Percentiles rank a stretch among this genome's conserved stretches.
These are phyloP conservation scores for Paedocypris micromegethes DNA, from an alignment of 2,797 vertebrate genomes.

Conservation along the genomic window DNA sequence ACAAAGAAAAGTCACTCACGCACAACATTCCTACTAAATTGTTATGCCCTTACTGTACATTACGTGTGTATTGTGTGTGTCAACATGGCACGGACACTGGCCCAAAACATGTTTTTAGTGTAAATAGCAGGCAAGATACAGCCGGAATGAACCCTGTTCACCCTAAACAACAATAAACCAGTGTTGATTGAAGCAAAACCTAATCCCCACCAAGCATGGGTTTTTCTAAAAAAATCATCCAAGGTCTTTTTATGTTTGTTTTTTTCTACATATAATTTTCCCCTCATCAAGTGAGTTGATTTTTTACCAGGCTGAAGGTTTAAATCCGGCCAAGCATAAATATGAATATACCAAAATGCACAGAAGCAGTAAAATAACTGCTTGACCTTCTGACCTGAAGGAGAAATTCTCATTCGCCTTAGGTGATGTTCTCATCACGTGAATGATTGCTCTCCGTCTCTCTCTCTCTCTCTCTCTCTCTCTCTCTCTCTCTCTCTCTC, in stretches of 20 bases:
- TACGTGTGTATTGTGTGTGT: slow-evolving; percentile 53
- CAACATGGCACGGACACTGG: slow-evolving; percentile 43
- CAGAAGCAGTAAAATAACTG: slow-evolving; percentile 14
- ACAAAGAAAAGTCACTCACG: no score
- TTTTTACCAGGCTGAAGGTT: not conserved
- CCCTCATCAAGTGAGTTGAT: not conserved
- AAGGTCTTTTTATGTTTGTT: not conserved
- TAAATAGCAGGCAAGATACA: slow-evolving; percentile 57
- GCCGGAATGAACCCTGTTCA: slow-evolving; percentile 52
- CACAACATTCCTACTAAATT: not conserved
- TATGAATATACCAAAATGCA: slow-evolving; percentile 20
- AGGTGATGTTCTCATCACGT: slow-evolving; percentile 22
- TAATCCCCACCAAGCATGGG: not conserved
- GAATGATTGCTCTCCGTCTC: slow-evolving; percentile 29
- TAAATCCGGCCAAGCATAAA: slow-evolving; percentile 3
- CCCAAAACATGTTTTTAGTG: slow-evolving; percentile 57
- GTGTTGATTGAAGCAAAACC: slow-evolving; percentile 15
- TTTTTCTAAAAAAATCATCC: not conserved
- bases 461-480: no score
- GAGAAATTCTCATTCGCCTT: slow-evolving; percentile 8
- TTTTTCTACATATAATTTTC: not conserved
- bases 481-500: no score
- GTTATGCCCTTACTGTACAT: slow-evolving; percentile 47
- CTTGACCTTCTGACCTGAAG: slow-evolving; percentile 19
- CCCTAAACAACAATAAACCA: not conserved